Evolutionary conservation across 2,797 vertebrate species (phyloP), one percentile per base, ranked within the genome.

Genomic region (Acanthiza pusilla): DNA sequence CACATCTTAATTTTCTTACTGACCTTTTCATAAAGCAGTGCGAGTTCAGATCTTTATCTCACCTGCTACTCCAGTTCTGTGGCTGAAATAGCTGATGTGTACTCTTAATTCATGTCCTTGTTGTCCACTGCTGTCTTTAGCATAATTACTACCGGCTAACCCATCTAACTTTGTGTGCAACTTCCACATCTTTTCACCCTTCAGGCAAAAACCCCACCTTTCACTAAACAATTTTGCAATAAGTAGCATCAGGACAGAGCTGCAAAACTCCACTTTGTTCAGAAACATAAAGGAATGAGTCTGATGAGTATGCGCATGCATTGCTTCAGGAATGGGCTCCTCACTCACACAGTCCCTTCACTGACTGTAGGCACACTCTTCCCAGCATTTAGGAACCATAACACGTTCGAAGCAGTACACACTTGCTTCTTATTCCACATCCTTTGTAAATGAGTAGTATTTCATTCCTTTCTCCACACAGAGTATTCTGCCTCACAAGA

Each of bases 301-400:
- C 30, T 2, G 20, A 58, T 6, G 67, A 42, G 42, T 32, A 21
- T 5, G 8, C 0, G 0, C 27, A 34, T 4, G 36, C 40, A 16
- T 1, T 40, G 72, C 62, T 91, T 36, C 2, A 5, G 67, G 36
- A 89, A 72, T 0, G 6, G 78, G 66, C 76, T 89, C n/a, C 81
- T 48, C 1, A 3, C 40, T 48, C 76, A 30, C 21, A 26, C 29
- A 12, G 8, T 48, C 21, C 30, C 62, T 78, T 70, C 40, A 11
- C 22, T 32, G 71, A 27, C 57, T 29, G 22, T 17, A 54, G 82
- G 40, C 51, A 72, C 65, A 26, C n/a, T 60, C 43, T n/a, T 25
- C 40, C 26, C 38, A 50, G 47, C 10, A 4, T 45, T 92, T 40
- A 84, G 51, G 67, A 94, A 70, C 47, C 55, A 16, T 11, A 54